These are phyloP conservation scores for Melanotaenia pygmaea DNA, from an alignment of 2,797 vertebrate genomes.

Conservation along the genomic window DNA sequence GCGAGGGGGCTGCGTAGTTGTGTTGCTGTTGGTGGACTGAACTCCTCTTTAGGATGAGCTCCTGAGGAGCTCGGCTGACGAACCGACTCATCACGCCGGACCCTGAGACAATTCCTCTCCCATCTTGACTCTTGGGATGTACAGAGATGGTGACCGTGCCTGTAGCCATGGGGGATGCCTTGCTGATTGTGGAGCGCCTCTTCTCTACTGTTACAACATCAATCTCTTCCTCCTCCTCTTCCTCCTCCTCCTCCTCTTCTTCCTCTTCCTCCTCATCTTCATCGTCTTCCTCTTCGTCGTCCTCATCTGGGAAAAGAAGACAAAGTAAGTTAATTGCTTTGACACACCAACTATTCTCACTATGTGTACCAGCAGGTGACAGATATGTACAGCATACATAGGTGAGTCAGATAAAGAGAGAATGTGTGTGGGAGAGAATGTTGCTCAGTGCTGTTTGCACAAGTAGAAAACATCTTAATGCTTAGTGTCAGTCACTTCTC, in stretches of 20 bases:
- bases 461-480: constrained; percentile 69
- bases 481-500: constrained; percentile 76
- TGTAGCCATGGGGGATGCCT: constrained; percentile 71
- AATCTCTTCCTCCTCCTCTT: constrained; percentile 96
- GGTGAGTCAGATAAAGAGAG: constrained; percentile 25
- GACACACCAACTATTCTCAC: constrained; percentile 55
- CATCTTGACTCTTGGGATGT: constrained; percentile 81
- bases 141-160: constrained; percentile 88
- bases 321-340: constrained; percentile 41
- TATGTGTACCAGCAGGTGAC: constrained; percentile 57
- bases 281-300: constrained; percentile 84
- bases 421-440: constrained; percentile 44
- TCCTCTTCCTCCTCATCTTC: constrained; percentile 79
- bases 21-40: constrained; percentile 97
- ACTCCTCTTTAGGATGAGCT: constrained; percentile 91
- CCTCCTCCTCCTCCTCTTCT: constrained; percentile 81
- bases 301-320: constrained; percentile 76
- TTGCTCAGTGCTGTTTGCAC: constrained; percentile 71
- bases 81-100: constrained; percentile 58
- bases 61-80: constrained; percentile 81
- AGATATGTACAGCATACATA: constrained; percentile 28
- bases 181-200: constrained; percentile 83
- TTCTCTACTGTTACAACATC: constrained; percentile 98
- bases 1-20: constrained; percentile 97
- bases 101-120: constrained; percentile 45